These are phyloP conservation scores for Drosophila atripex DNA, from an alignment of 2,888 invertebrate species.

Conservation along the genomic window DNA sequence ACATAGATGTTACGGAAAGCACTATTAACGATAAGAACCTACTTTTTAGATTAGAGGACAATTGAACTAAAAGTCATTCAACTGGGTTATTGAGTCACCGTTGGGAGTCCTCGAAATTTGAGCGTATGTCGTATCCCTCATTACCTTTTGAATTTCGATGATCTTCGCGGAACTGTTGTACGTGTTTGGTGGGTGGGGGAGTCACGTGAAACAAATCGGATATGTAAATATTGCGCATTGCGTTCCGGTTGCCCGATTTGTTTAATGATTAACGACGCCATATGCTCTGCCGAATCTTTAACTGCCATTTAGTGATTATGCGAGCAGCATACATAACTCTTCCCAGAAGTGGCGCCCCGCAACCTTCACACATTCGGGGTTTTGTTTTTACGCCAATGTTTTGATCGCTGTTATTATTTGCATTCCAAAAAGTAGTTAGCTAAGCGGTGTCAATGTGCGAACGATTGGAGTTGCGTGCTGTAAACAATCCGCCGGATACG, in stretches of 20 bases:
- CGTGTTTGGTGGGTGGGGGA: slow-evolving; percentile 17
- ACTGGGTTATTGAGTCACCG: slow-evolving; percentile 31
- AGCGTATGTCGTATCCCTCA: not conserved
- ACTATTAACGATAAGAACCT: not conserved
- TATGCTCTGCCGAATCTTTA: slow-evolving; percentile 32
- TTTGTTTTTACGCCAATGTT: slow-evolving; percentile 43
- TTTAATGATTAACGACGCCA: slow-evolving; percentile 57
- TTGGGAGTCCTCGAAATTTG: slow-evolving; percentile 19
- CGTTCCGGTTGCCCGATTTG: slow-evolving; percentile 72
- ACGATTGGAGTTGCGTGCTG: slow-evolving; percentile 60
- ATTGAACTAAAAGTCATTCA: slow-evolving; percentile 48
- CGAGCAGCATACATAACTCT: slow-evolving; percentile 56
- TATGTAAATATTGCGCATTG: slow-evolving; percentile 65
- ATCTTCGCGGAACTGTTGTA: slow-evolving; percentile 45
- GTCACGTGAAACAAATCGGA: slow-evolving; percentile 45
- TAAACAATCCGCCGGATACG: slow-evolving; percentile 48
- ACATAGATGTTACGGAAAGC: not conserved
- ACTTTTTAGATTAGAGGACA: slow-evolving; percentile 40
- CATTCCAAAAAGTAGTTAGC: slow-evolving; percentile 26
- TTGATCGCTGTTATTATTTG: slow-evolving; percentile 34
- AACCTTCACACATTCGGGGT: slow-evolving; percentile 56
- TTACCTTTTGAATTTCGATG: slow-evolving; percentile 45
- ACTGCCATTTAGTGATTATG: slow-evolving; percentile 46
- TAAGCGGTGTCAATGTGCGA: slow-evolving; percentile 61
- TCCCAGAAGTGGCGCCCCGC: slow-evolving; percentile 30